These are phyloP conservation scores for Drosophila siamana DNA, from an alignment of 2,888 invertebrate species.

Conservation along the genomic window DNA sequence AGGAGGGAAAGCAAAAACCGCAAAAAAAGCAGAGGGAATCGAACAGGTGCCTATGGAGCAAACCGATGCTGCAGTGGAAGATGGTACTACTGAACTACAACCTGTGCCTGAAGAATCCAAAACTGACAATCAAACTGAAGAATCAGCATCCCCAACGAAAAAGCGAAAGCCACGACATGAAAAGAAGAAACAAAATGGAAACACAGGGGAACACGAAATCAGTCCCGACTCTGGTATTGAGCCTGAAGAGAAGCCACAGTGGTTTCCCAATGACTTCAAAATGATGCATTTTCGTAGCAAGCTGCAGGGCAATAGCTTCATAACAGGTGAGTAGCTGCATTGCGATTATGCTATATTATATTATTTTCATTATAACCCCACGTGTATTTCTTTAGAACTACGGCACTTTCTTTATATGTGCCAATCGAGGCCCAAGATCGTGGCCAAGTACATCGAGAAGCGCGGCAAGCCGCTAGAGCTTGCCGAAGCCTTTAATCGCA, in stretches of 20 bases:
- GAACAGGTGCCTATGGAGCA: constrained; percentile 9
- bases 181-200: constrained; percentile 3
- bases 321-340: constrained; percentile 86
- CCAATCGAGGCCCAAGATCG: constrained; percentile 86
- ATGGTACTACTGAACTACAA: too few species aligned
- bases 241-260: constrained; percentile 63
- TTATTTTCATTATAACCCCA: neutral
- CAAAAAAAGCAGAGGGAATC: neutral
- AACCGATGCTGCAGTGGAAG: neutral
- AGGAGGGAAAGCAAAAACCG: neutral
- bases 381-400: constrained; percentile 84
- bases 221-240: constrained; percentile 75
- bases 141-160: neutral
- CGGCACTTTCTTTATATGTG: constrained; percentile 88
- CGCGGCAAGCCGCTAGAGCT: constrained; percentile 91
- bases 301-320: constrained; percentile 86
- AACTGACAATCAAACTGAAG: neutral
- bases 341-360: too few species aligned
- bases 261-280: constrained; percentile 86
- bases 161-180: constrained; percentile 18
- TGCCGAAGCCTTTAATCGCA: constrained; percentile 88
- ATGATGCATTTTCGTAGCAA: constrained; percentile 88
- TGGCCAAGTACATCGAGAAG: constrained; percentile 88
- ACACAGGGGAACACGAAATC: constrained; percentile 49
- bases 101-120: neutral